phyloP scores from a whole-genome alignment of 2,797 vertebrate species.

The Otolemur crassicaudatus region DNA sequence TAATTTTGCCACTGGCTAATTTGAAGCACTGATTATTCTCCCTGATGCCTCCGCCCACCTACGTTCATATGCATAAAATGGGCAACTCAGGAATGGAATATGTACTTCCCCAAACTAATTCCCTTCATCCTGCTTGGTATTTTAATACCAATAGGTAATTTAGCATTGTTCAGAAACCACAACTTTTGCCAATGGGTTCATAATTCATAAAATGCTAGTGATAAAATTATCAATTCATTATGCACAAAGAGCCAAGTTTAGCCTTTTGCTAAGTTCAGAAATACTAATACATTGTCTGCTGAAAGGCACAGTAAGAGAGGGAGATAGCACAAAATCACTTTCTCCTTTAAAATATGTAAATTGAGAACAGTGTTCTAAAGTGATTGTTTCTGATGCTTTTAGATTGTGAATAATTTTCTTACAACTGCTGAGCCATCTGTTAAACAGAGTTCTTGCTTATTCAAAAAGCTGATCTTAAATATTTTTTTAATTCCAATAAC shows the following conservation, averaged over 20 bases:
- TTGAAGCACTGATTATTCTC: background rate
- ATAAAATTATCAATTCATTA: background rate
- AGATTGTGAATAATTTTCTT: slow-evolving; percentile 84
- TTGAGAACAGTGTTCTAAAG: slow-evolving; percentile 79
- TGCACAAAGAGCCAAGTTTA: background rate
- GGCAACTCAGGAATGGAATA: background rate
- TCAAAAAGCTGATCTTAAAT: slow-evolving; percentile 82
- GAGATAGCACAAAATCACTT: slow-evolving; percentile 72
- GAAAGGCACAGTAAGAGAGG: slow-evolving; percentile 59
- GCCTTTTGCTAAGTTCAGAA: slow-evolving; percentile 34
- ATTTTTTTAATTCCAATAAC: slow-evolving; percentile 82
- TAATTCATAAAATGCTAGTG: background rate
- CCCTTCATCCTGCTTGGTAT: background rate
- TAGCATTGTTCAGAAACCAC: background rate
- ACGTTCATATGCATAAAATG: background rate
- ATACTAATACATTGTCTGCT: background rate
- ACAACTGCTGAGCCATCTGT: slow-evolving; percentile 88
- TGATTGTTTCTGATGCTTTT: slow-evolving; percentile 81
- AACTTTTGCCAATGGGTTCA: background rate
- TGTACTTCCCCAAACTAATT: background rate
- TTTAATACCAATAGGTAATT: slow-evolving; percentile 6
- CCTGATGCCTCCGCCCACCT: too few relatives aligned
- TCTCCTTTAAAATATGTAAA: slow-evolving; percentile 78
- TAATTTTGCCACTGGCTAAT: background rate
- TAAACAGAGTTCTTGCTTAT: slow-evolving; percentile 78